These are phyloP conservation scores for Hydrozoanthus tunicans DNA, from an alignment of 64 coral and sea anemone genomes.

Conservation along the genomic window DNA sequence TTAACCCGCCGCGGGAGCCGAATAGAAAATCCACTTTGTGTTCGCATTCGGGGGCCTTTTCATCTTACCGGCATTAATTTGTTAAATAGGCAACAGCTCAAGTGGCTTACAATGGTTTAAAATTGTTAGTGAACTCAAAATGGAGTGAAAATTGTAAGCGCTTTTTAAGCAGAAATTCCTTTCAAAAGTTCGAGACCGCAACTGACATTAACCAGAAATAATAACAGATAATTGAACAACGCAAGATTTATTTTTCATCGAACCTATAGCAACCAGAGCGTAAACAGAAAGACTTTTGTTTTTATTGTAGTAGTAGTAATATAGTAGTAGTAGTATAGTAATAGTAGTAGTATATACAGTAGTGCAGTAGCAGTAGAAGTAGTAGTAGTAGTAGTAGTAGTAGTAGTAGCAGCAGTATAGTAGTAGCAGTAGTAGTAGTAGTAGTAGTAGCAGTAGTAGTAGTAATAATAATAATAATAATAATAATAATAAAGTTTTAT, in stretches of 20 bases:
- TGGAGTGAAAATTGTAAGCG: background rate
- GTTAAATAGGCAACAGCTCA: background rate
- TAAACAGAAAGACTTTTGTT: too few species aligned
- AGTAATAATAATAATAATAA: too few species aligned
- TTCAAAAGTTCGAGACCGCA: background rate
- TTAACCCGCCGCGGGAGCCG: background rate
- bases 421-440: too few species aligned
- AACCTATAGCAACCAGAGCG: too few species aligned
- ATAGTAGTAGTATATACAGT: too few species aligned
- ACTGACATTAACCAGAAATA: background rate
- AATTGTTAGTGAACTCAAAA: conserved; percentile 5
- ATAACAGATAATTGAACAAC: background rate
- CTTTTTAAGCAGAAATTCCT: background rate
- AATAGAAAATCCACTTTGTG: conserved; percentile 36
- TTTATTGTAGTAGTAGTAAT: too few species aligned
- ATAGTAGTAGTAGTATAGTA: too few species aligned
- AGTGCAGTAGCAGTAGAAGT: too few species aligned
- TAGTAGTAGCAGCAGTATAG: too few species aligned
- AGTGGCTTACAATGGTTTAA: background rate
- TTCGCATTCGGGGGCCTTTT: background rate
- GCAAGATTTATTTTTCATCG: background rate
- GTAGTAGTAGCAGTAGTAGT: too few species aligned
- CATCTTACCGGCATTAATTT: conserved; percentile 4
- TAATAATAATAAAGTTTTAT: too few species aligned
- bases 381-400: too few species aligned